Percentiles rank a stretch among this genome's conserved stretches.
phyloP scores from a whole-genome alignment of 2,797 vertebrate genomes.

The Channallabes apus region DNA sequence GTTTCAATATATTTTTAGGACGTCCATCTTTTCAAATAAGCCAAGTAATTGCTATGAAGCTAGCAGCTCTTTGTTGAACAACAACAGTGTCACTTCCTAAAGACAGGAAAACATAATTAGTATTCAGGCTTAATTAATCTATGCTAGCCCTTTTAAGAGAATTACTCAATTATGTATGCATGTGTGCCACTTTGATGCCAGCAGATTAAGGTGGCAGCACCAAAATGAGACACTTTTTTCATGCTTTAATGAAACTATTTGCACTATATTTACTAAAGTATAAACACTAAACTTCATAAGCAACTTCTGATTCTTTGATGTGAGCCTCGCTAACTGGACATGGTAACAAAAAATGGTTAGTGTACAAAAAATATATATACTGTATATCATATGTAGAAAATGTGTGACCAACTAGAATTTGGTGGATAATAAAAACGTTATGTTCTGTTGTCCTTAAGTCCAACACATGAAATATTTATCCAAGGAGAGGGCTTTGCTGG shows the following conservation, averaged over 20 bases:
- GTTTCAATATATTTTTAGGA: constrained; percentile 16
- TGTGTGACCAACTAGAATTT: not conserved
- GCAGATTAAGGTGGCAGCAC: constrained; percentile 78
- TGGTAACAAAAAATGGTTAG: not conserved
- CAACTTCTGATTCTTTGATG: constrained; percentile 17
- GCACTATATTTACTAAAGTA: constrained; percentile 66
- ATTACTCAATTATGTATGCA: constrained; percentile 84
- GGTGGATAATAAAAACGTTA: constrained; percentile 69
- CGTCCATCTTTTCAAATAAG: constrained; percentile 47
- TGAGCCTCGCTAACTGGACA: not conserved
- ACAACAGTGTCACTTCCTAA: constrained; percentile 51
- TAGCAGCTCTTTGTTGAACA: constrained; percentile 78
- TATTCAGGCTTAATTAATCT: constrained; percentile 84
- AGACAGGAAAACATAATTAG: constrained; percentile 84
- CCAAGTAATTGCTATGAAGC: constrained; percentile 71
- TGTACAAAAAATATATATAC: not conserved
- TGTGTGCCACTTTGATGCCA: constrained; percentile 83
- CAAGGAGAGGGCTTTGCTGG: constrained; percentile 83
- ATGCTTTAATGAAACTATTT: constrained; percentile 68
- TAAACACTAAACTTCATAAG: constrained; percentile 46
- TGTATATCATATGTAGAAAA: not conserved
- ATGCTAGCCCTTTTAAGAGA: constrained; percentile 80
- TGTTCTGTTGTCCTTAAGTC: constrained; percentile 83
- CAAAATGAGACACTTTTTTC: constrained; percentile 58
- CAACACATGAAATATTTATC: constrained; percentile 82